A percentile compares a stretch with the other conserved stretches of the same genome.
These are phyloP conservation scores for Drosophila biarmipes DNA, from an alignment of 1,140 invertebrate genomes.

Conservation along the genomic window DNA sequence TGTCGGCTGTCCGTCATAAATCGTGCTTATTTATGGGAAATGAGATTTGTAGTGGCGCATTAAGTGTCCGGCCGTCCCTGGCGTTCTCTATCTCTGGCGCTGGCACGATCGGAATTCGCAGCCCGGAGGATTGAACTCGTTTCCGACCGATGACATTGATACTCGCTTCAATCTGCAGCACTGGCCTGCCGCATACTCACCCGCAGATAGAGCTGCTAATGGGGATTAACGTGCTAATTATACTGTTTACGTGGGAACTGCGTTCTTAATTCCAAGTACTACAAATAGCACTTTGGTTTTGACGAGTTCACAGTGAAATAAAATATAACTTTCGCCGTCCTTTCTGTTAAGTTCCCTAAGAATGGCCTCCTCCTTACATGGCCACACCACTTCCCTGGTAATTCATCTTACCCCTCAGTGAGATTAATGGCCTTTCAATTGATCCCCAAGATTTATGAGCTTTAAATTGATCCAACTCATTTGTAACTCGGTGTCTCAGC, in stretches of 20 bases:
- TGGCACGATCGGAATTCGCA: slow-evolving; percentile 63
- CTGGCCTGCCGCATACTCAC: slow-evolving; percentile 1
- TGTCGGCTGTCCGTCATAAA: slow-evolving; percentile 53
- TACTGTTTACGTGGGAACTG: slow-evolving; percentile 34
- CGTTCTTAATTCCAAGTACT: slow-evolving; percentile 21
- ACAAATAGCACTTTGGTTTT: neutral
- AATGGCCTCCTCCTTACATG: neutral
- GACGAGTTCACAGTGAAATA: no score
- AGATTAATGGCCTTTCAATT: slow-evolving; percentile 60
- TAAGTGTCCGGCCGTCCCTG: slow-evolving; percentile 39
- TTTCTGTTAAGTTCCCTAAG: no score
- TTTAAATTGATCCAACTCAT: slow-evolving; percentile 60
- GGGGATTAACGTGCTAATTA: slow-evolving; percentile 42
- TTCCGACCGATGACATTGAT: slow-evolving; percentile 71
- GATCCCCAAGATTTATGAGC: slow-evolving; percentile 64
- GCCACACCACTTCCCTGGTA: neutral
- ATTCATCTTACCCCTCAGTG: slow-evolving; percentile 11
- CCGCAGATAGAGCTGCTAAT: slow-evolving; percentile 8
- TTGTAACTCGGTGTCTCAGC: slow-evolving; percentile 51
- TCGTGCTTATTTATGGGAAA: slow-evolving; percentile 73
- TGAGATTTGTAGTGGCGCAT: slow-evolving; percentile 72
- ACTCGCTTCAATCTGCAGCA: slow-evolving; percentile 33
- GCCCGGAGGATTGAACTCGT: slow-evolving; percentile 39
- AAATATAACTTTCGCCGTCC: no score
- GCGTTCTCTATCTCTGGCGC: slow-evolving; percentile 21